Conservation (phyloP, 2,888 invertebrate species). For the Beris chalybata region DNA sequence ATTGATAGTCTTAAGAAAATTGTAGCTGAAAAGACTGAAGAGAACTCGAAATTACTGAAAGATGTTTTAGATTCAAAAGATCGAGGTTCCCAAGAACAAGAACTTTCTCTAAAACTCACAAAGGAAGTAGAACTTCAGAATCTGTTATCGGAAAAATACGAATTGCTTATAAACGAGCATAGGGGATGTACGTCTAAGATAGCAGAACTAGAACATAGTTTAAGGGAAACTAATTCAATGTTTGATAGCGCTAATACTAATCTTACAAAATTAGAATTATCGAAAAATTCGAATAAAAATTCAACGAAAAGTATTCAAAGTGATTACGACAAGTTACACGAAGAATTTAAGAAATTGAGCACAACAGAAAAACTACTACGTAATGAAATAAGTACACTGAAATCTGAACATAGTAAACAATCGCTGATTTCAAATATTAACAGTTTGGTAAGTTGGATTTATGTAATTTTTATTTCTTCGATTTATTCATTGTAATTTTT, state of each 20-base stretch:
- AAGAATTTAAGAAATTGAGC: neutral
- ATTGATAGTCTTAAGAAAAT: slow-evolving; percentile 13
- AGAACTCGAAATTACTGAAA: slow-evolving; percentile 12
- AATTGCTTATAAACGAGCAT: slow-evolving; percentile 13
- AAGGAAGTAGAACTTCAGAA: slow-evolving; percentile 22
- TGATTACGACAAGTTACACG: slow-evolving; percentile 14
- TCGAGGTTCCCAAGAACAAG: neutral
- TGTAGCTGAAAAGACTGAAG: slow-evolving; percentile 13
- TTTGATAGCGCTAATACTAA: slow-evolving; percentile 12
- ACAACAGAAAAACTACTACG: slow-evolving; percentile 7
- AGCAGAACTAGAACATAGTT: neutral
- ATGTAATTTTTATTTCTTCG: neutral
- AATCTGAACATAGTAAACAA: slow-evolving; percentile 1
- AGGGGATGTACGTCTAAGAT: slow-evolving; percentile 10
- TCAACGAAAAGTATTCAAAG: neutral
- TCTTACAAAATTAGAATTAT: slow-evolving; percentile 9
- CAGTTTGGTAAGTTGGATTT: slow-evolving; percentile 3
- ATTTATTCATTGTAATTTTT: slow-evolving; percentile 11
- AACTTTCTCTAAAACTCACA: neutral
- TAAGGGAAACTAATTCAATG: neutral
- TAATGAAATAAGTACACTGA: slow-evolving; percentile 14
- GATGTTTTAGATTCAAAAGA: neutral
- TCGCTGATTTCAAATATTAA: neutral
- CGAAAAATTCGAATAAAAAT: neutral
- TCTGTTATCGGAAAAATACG: slow-evolving; percentile 3